Evolutionary conservation across 2,888 invertebrate species (phyloP), one percentile per base, ranked within the genome.

Genomic region (Leptopilina myrica): DNA sequence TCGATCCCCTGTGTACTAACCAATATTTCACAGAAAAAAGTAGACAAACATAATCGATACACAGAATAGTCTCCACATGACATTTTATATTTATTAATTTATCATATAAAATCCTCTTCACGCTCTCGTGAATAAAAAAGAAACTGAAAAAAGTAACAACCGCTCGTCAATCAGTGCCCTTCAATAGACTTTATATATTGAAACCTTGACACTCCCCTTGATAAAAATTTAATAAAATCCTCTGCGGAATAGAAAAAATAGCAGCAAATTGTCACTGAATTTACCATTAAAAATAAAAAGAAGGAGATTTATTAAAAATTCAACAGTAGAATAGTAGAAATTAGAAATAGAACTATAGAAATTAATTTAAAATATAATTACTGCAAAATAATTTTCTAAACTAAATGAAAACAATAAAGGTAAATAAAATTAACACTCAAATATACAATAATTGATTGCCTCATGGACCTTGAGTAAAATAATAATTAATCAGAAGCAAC

Each of bases 141-240:
- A 59, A 59, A n/a, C 15, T 8, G 20, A 62, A 62, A 20, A 20
- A 62, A 62, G 15, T 20, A 62, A 7, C 15, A 20, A 62, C 62
- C 7, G 62, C 62, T 69, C 69, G 53, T 69, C 26, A 53, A 69
- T 69, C 69, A 69, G 46, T 69, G 49, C 26, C 69, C 69, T 69
- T 46, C 49, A 20, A 53, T 49, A 69, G 53, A 14, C 49, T 69
- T 69, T 53, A 69, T 53, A 33, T 33, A 69, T 53, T 53, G 26
- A 69, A 69, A 69, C 26, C 49, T 53, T 53, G 12, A 26, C 49
- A 26, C 26, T 53, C 26, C 20, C 69, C 49, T 69, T 8, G 26
- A 20, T 14, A 49, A 14, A 15, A 69, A 67, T 53, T 14, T 14
- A 69, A 67, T 67, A 49, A 67, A 67, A 49, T 46, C 7, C 46